Percentiles rank a stretch among this genome's conserved stretches.
These are phyloP conservation scores for Cenopis cana DNA, from an alignment of 2,888 invertebrate species.

Conservation along the genomic window DNA sequence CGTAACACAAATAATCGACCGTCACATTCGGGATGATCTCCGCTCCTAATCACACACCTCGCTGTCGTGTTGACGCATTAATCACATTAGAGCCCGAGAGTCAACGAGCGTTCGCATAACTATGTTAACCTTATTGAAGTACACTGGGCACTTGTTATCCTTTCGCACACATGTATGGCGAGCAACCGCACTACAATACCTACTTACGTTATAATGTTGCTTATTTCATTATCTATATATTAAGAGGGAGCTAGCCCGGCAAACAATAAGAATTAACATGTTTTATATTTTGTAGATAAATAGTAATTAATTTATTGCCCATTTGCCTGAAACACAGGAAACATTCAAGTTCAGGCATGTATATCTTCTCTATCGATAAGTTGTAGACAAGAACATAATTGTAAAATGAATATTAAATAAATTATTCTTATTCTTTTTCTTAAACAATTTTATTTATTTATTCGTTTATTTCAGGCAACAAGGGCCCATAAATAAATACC, in stretches of 20 bases:
- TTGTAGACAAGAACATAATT: too few species aligned
- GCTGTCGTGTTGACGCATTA: conserved; percentile 38
- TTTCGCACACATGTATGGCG: background rate
- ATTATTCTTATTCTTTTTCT: too few species aligned
- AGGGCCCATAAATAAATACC: too few species aligned
- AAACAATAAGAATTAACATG: too few species aligned
- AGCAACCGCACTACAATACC: background rate
- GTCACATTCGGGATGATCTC: background rate
- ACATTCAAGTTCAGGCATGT: too few species aligned
- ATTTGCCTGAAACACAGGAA: too few species aligned
- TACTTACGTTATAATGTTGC: background rate
- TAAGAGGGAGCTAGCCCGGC: background rate
- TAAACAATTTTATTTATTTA: too few species aligned
- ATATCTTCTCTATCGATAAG: too few species aligned
- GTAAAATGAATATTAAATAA: too few species aligned
- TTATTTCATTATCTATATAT: background rate
- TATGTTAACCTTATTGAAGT: conserved; percentile 13
- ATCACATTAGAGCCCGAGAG: conserved; percentile 34
- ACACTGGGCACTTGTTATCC: background rate
- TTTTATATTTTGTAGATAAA: too few species aligned
- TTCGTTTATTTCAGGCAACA: too few species aligned
- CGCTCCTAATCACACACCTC: conserved; percentile 24
- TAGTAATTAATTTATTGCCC: too few species aligned
- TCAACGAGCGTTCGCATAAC: conserved; percentile 41
- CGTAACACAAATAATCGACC: conserved; percentile 13